phyloP scores from a whole-genome alignment of 2,113 vertebrate species.

The Ondatra zibethicus region DNA sequence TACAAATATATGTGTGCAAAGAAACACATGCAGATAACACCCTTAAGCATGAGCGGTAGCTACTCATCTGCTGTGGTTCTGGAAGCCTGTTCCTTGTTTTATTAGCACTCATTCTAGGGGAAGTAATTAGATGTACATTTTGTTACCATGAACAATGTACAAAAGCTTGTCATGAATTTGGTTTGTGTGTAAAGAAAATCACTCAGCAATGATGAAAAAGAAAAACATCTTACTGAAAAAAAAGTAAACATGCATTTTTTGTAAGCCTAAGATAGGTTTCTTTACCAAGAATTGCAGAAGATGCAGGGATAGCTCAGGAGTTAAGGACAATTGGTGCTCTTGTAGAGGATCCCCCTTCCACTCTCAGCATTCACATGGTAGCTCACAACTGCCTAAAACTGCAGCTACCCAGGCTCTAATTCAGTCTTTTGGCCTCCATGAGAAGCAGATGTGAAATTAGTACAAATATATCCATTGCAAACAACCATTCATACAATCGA shows the following conservation, averaged over 20 bases:
- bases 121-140: neutral
- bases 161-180: neutral
- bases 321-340: neutral
- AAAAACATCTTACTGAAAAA: neutral
- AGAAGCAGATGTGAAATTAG: too few species aligned
- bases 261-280: rapidly evolving
- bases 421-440: neutral
- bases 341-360: neutral
- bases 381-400: neutral
- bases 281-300: neutral
- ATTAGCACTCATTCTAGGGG: too few species aligned
- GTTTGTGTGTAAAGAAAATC: neutral
- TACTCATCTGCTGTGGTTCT: too few species aligned
- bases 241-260: neutral
- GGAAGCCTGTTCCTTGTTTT: neutral
- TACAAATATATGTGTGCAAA: neutral
- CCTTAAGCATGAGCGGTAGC: too few species aligned
- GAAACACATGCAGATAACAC: neutral
- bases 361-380: neutral
- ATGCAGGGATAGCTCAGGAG: neutral
- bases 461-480: too few species aligned
- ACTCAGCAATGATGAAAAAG: neutral
- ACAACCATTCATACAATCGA: neutral
- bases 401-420: neutral
- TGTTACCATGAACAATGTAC: neutral